Conservation (phyloP, 2,797 vertebrate species). For the Salmo trutta region DNA sequence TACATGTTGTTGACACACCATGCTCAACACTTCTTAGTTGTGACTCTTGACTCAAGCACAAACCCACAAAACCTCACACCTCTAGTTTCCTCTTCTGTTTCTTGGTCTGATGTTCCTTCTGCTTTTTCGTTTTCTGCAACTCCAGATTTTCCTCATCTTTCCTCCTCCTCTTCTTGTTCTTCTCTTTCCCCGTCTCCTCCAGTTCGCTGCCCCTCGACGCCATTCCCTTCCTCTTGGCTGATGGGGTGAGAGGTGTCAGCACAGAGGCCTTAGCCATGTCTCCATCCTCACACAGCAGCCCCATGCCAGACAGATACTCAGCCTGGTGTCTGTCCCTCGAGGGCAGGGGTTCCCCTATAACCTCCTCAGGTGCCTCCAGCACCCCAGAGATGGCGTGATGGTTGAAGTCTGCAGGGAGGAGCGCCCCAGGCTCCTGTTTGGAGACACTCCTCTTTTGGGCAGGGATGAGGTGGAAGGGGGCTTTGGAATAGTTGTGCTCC, state of each 20-base stretch:
- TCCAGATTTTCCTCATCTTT: slow-evolving; percentile 78
- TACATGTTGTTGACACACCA: not conserved
- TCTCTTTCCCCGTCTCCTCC: slow-evolving; percentile 59
- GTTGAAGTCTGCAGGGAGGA: slow-evolving; percentile 75
- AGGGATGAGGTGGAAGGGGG: slow-evolving; percentile 57
- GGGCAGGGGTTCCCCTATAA: slow-evolving; percentile 77
- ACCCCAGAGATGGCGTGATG: slow-evolving; percentile 77
- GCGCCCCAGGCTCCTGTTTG: slow-evolving; percentile 64
- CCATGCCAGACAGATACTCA: slow-evolving; percentile 55
- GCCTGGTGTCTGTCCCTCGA: slow-evolving; percentile 40
- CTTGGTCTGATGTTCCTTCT: slow-evolving; percentile 69
- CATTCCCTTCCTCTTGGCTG: slow-evolving; percentile 61
- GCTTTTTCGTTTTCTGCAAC: slow-evolving; percentile 60
- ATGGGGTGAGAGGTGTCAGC: slow-evolving; percentile 36
- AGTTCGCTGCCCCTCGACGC: slow-evolving; percentile 52
- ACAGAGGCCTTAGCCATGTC: slow-evolving; percentile 44
- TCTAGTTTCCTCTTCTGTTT: slow-evolving; percentile 75
- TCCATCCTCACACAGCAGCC: slow-evolving; percentile 62
- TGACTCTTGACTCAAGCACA: slow-evolving; percentile 16
- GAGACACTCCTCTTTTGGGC: slow-evolving; percentile 58
- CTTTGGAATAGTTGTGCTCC: slow-evolving; percentile 90
- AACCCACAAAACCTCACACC: slow-evolving; percentile 54
- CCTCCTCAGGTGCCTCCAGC: slow-evolving; percentile 89
- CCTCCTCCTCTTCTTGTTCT: slow-evolving; percentile 74
- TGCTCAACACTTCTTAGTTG: not conserved